A percentile compares a stretch with the other conserved stretches of the same genome.
These are phyloP conservation scores for Corythucha ciliata DNA, from an alignment of 2,888 invertebrate genomes.

Conservation along the genomic window DNA sequence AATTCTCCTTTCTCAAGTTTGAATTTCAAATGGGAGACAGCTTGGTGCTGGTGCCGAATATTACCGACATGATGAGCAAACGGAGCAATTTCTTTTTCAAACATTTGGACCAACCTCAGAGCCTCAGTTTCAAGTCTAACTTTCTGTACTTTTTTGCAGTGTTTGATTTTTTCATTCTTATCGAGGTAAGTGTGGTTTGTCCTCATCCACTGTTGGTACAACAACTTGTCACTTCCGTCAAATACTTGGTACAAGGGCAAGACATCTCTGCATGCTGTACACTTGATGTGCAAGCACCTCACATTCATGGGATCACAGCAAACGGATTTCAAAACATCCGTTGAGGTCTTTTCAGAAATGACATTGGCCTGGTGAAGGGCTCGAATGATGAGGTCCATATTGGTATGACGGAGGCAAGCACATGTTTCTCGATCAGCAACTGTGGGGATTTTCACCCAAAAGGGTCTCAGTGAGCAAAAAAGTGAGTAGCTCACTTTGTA, in stretches of 20 bases:
- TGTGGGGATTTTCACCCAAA: constrained; percentile 4
- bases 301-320: constrained; percentile 8
- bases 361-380: constrained; percentile 7
- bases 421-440: not conserved
- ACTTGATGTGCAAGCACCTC: constrained; percentile 10
- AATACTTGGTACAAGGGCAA: constrained; percentile 6
- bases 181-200: too few relatives aligned
- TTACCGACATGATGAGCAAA: not conserved
- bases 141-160: constrained; percentile 1
- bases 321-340: not conserved
- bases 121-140: not conserved
- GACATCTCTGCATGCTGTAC: not conserved
- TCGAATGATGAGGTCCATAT: not conserved
- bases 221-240: constrained; percentile 1
- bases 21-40: not conserved
- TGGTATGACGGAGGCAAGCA: constrained; percentile 6
- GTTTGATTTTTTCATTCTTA: not conserved
- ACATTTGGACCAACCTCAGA: constrained; percentile 4
- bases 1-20: constrained; percentile 8
- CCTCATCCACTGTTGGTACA: constrained; percentile 6
- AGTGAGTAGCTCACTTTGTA: constrained; percentile 7
- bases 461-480: not conserved
- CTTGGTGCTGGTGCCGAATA: constrained; percentile 1
- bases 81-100: constrained; percentile 10
- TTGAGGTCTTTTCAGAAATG: not conserved